These are phyloP conservation scores for Xanthorhoe spadicearia DNA, from an alignment of 2,888 invertebrate genomes.

Conservation along the genomic window DNA sequence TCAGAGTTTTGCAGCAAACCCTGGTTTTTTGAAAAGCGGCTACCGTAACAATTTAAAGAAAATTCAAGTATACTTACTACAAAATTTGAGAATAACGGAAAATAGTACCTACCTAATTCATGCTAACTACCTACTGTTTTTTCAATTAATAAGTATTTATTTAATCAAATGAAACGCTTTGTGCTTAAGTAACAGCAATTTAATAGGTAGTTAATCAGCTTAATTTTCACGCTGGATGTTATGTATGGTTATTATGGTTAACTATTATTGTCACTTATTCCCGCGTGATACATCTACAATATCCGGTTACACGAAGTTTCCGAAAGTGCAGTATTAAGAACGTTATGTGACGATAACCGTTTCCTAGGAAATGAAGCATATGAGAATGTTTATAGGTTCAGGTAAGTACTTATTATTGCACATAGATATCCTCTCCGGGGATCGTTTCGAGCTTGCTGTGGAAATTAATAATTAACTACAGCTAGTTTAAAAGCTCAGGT, in stretches of 20 bases:
- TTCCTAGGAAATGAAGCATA: background rate
- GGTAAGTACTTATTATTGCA: constrained; percentile 9
- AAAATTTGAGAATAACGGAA: too few relatives aligned
- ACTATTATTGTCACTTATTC: too few relatives aligned
- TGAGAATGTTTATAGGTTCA: constrained; percentile 3
- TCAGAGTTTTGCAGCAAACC: background rate
- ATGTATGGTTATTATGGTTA: too few relatives aligned
- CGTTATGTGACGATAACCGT: background rate
- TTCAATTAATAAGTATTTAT: too few relatives aligned
- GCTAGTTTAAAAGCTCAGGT: constrained; percentile 1
- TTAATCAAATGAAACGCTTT: too few relatives aligned
- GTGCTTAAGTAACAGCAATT: too few relatives aligned
- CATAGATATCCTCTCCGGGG: constrained; percentile 2
- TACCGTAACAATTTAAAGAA: background rate
- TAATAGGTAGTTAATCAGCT: too few relatives aligned
- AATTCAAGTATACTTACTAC: too few relatives aligned
- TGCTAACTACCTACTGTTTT: too few relatives aligned
- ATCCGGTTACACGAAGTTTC: background rate
- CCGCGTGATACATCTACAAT: background rate
- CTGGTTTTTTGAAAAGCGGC: background rate
- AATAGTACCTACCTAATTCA: too few relatives aligned
- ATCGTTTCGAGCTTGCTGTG: constrained; percentile 19
- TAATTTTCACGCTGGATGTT: too few relatives aligned
- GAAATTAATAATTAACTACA: constrained; percentile 28
- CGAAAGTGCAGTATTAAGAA: background rate